Evolutionary conservation across 1,140 invertebrate species (phyloP).

Genomic region (Polyergus mexicanus): DNA sequence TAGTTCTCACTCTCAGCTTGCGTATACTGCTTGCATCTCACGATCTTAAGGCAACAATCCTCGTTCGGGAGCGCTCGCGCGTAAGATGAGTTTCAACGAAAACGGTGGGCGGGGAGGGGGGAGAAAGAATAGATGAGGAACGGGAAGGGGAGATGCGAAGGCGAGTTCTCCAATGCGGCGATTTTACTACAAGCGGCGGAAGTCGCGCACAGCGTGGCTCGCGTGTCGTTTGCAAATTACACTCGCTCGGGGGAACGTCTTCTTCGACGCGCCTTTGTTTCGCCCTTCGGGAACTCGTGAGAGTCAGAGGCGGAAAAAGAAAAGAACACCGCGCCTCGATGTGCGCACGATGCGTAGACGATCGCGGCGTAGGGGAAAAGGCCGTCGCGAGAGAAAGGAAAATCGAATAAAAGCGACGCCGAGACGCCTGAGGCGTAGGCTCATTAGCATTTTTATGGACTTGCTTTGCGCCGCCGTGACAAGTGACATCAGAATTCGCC

Average conservation of each 20-base stretch:
- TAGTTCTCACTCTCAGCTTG: not conserved
- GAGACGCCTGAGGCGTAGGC: not conserved
- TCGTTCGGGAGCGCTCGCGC: not conserved
- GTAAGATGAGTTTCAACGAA: slow-evolving; percentile 47
- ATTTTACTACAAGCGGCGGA: slow-evolving; percentile 42
- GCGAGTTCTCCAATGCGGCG: not conserved
- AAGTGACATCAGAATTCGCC: slow-evolving; percentile 29
- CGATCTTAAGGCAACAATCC: slow-evolving; percentile 17
- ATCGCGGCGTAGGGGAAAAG: not conserved
- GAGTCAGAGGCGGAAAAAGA: slow-evolving; percentile 71
- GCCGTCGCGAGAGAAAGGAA: slow-evolving; percentile 63
- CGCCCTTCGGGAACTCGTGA: slow-evolving; percentile 65
- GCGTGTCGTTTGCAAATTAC: slow-evolving; percentile 79
- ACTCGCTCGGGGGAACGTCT: slow-evolving; percentile 40
- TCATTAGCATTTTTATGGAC: slow-evolving; percentile 43
- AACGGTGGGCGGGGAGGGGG: slow-evolving; percentile 30
- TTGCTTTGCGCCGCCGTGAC: not conserved
- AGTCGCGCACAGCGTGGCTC: slow-evolving; percentile 51
- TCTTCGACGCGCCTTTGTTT: slow-evolving; percentile 73
- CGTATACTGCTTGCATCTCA: not conserved
- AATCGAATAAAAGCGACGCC: slow-evolving; percentile 41
- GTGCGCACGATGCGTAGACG: not conserved
- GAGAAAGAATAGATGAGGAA: not conserved
- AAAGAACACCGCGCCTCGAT: not conserved
- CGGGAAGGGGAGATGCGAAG: not conserved